Conservation (phyloP, 2,797 vertebrate genomes). For the Antrozous pallidus region DNA sequence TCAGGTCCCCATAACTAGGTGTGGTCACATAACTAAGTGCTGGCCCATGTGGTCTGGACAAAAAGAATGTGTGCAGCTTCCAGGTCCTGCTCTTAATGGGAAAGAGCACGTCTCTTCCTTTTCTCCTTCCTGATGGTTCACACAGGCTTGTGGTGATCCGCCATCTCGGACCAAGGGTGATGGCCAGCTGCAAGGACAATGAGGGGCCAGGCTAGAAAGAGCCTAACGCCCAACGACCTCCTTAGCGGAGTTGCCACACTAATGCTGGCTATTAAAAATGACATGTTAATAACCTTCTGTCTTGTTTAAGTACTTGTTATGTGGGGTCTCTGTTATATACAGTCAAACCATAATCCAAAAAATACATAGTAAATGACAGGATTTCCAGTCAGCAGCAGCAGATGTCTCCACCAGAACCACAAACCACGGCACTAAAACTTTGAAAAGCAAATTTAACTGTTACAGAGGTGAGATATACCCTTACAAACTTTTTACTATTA, state of each 20-base stretch:
- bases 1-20: neutral
- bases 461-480: neutral
- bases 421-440: neutral
- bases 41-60: neutral
- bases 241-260: neutral
- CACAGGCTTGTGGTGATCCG: neutral
- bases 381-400: constrained; percentile 20
- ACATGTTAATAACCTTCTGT: neutral
- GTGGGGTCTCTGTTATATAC: neutral
- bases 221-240: neutral
- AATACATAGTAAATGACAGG: neutral
- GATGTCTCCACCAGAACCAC: neutral
- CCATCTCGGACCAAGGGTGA: neutral
- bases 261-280: neutral
- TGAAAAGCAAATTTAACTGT: constrained; percentile 30
- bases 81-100: neutral
- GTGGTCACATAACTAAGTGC: neutral
- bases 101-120: neutral
- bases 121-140: neutral
- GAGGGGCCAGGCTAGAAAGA: neutral
- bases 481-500: neutral
- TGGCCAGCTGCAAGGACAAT: neutral
- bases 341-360: neutral
- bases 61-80: neutral
- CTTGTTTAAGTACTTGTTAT: neutral